Base-by-base conservation (phyloP, 1,140 invertebrate species). In the Drosophila serrata region DNA sequence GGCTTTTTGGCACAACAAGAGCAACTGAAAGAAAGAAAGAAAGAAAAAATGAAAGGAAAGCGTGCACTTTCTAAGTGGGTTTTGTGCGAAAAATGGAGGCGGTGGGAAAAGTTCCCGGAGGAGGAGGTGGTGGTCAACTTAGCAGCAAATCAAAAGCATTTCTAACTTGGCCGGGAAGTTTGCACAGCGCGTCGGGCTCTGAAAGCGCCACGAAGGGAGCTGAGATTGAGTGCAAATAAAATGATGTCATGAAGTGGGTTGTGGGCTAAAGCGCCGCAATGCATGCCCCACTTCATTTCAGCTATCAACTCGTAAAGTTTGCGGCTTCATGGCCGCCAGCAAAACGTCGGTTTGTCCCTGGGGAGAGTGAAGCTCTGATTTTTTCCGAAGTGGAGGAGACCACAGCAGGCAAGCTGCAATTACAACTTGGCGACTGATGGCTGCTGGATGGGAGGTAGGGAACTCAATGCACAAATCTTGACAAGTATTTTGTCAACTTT, bases 211-310 rank as follows among this genome's bases (percentile, higher is more conserved):
- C 53, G 53, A 35, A 55, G 40, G 56, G 75, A 56, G 68, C 82
- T 59, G 80, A 90, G 85, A 88, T 88, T 88, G 85, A 88, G 85
- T 88, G 85, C 85, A 88, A 88, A 88, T 88, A 88, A 88, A 88
- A 88, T 88, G 85, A 90, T 88, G 85, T 81, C 85, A 69, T 88
- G 85, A 90, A 90, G 81, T 81, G 78, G 77, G 58, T 72, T 69
- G 13, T 19, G 79, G 76, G 59, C 43, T 67, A 43, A 68, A 59
- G 80, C 68, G 60, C 55, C 61, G 68, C 74, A 79, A 77, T 88
- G 85, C 77, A 81, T 84, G 85, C 85, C 74, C 85, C 84, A 88
- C 84, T 88, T 88, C 88, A 88, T 88, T 90, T 90, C 49, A 88
- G 84, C 84, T 70, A 90, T 90, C 84, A 88, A 84, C 80, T 88